Evolutionary conservation across 2,113 vertebrate genomes (phyloP).

Genomic region (Dinomys branickii): DNA sequence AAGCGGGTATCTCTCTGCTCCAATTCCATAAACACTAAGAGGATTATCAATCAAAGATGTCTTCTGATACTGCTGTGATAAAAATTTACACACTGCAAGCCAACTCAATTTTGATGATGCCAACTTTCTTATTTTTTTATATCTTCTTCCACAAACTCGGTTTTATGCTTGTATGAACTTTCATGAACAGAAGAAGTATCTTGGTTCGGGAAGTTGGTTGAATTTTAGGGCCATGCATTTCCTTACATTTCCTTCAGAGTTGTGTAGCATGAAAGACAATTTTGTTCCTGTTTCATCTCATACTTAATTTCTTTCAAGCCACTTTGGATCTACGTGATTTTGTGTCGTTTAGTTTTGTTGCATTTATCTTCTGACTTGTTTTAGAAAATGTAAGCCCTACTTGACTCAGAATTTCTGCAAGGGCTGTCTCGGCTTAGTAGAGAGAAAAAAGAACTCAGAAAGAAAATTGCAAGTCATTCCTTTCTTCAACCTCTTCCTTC

Average conservation of each 20-base stretch:
- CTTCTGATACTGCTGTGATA: conserved; percentile 34
- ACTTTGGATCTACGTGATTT: neutral
- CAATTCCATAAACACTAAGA: neutral
- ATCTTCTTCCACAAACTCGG: neutral
- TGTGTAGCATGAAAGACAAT: neutral
- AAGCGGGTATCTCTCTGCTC: conserved; percentile 15
- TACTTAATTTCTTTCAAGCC: conserved; percentile 39
- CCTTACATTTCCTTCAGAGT: neutral
- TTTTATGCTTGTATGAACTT: neutral
- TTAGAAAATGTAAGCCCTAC: neutral
- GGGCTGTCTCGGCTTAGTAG: neutral
- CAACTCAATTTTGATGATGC: conserved; percentile 23
- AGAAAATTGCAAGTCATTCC: neutral
- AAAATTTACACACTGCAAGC: neutral
- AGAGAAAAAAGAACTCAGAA: neutral
- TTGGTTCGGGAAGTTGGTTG: neutral
- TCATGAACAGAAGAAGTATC: neutral
- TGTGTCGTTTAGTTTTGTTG: neutral
- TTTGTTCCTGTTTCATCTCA: neutral
- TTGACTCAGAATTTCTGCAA: neutral
- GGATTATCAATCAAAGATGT: conserved; percentile 55
- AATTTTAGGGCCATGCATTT: neutral
- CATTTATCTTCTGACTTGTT: neutral
- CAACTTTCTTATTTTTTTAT: neutral
- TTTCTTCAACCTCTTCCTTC: neutral